phyloP scores from a whole-genome alignment of 2,797 vertebrate species.

The Peromyscus melanophrys region DNA sequence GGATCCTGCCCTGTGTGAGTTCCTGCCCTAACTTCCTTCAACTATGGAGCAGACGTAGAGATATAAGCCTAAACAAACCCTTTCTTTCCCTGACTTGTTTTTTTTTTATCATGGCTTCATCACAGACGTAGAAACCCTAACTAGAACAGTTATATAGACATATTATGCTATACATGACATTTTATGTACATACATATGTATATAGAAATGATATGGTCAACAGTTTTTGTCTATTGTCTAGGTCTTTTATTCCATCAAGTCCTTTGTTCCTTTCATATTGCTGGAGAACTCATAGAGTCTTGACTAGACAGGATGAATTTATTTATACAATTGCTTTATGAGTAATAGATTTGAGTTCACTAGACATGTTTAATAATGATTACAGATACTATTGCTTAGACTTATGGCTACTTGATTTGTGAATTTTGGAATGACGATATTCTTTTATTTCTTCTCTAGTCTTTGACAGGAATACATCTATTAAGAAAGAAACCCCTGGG shows the following conservation, averaged over 20 bases:
- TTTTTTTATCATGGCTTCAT: not conserved
- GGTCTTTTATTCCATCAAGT: not conserved
- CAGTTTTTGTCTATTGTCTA: not conserved
- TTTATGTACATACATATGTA: not conserved
- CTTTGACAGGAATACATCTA: not conserved
- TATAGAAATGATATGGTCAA: not conserved
- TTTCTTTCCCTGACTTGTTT: not conserved
- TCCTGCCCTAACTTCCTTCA: not conserved
- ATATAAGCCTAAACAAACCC: not conserved
- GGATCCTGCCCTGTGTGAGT: not conserved
- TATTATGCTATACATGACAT: not conserved
- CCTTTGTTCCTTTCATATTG: not conserved
- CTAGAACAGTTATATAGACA: not conserved
- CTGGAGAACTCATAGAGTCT: not conserved
- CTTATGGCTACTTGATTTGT: not conserved
- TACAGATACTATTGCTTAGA: not conserved
- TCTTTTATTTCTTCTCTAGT: constrained; percentile 13
- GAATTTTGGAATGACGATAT: not conserved
- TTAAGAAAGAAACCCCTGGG: not conserved
- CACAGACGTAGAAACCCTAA: not conserved
- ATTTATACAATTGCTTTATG: not conserved
- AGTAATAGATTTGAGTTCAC: not conserved
- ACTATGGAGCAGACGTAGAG: not conserved
- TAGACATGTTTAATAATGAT: not conserved
- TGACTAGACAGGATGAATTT: not conserved